Conservation (phyloP, 2,797 vertebrate species). For the Peromyscus aztecus region DNA sequence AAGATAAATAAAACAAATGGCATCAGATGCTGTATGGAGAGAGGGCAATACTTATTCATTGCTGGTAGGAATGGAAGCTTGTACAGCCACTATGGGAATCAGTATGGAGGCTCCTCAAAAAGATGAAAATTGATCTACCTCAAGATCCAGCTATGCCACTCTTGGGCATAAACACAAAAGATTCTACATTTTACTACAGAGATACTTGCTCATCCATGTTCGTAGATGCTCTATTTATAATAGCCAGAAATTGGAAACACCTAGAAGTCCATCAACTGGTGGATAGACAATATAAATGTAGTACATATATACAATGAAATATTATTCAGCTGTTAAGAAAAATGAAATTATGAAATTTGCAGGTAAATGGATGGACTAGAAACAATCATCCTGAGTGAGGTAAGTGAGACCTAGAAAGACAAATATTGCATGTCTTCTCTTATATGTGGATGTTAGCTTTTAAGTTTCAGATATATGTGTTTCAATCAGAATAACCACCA, state of each 20-base stretch:
- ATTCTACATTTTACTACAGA: background rate
- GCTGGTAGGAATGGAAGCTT: background rate
- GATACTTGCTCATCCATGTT: background rate
- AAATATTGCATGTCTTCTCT: background rate
- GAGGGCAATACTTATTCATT: background rate
- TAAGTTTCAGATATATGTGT: background rate
- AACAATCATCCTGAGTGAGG: background rate
- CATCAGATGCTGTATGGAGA: background rate
- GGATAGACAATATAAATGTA: background rate
- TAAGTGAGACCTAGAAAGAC: background rate
- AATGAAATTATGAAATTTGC: background rate
- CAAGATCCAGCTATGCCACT: background rate
- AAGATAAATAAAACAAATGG: background rate
- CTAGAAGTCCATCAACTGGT: background rate
- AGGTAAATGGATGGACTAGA: background rate
- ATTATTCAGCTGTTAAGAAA: background rate
- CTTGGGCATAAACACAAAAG: background rate
- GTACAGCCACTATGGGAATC: background rate
- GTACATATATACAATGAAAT: background rate
- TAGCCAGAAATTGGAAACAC: background rate
- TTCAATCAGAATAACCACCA: background rate
- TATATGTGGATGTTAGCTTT: background rate
- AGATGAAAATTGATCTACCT: background rate
- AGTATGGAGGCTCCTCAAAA: background rate
- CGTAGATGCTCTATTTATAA: background rate